These are phyloP conservation scores for Arnoldichthys spilopterus DNA, from an alignment of 2,797 vertebrate genomes.

Conservation along the genomic window DNA sequence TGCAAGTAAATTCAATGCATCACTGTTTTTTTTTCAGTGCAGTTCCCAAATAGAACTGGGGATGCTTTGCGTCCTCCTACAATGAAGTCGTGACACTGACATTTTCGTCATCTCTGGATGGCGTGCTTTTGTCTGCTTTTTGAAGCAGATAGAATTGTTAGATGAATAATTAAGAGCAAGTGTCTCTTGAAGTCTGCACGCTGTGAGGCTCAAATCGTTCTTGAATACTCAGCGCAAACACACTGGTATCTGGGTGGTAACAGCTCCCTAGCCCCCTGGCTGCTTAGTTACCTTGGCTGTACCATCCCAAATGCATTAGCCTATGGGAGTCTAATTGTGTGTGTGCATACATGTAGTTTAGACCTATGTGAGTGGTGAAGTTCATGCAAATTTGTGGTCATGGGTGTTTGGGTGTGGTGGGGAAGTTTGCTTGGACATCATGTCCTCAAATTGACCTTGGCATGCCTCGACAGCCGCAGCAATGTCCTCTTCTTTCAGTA, in stretches of 20 bases:
- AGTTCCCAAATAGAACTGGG: not conserved
- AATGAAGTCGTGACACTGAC: conserved; percentile 38
- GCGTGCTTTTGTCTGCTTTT: conserved; percentile 43
- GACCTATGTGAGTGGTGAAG: not conserved
- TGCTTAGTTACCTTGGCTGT: conserved; percentile 73
- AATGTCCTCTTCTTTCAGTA: conserved; percentile 82
- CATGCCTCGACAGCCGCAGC: conserved; percentile 79
- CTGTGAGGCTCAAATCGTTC: conserved; percentile 53
- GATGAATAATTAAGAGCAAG: conserved; percentile 69
- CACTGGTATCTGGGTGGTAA: conserved; percentile 65
- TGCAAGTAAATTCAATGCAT: not conserved
- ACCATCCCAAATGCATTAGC: conserved; percentile 57
- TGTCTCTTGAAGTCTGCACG: conserved; percentile 51
- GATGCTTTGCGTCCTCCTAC: not conserved
- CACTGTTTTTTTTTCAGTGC: not conserved
- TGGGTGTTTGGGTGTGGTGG: conserved; percentile 18
- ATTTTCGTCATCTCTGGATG: conserved; percentile 57
- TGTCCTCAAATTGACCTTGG: conserved; percentile 72
- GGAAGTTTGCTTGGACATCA: conserved; percentile 25
- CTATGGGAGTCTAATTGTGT: conserved; percentile 42
- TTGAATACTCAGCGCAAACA: conserved; percentile 63
- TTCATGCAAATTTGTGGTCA: conserved; percentile 11
- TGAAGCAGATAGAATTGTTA: conserved; percentile 63
- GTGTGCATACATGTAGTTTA: conserved; percentile 31
- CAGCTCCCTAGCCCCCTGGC: conserved; percentile 66